Base-by-base conservation (phyloP, 2,113 vertebrate species). In the mouse (Mus musculus) region DNA sequence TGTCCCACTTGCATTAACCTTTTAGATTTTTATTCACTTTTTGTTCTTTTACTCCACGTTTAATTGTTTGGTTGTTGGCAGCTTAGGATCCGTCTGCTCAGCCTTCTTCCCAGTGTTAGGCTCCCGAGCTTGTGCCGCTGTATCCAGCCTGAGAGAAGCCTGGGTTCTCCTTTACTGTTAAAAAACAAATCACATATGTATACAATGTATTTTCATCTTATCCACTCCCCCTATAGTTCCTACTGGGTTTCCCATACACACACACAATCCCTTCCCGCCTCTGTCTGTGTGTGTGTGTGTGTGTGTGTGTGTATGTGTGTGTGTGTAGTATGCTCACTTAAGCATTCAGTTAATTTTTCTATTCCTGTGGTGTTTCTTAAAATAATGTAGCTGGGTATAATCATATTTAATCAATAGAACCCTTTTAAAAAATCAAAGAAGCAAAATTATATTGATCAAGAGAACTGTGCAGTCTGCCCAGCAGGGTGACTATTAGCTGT, bases 381-480 rank as follows among this genome's bases (percentile, higher is more conserved):
- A 82, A 95, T 88, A 89, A 71, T 71, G 24, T 88, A 82, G 17
- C n/a, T 33, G 10, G 61, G 39, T 87, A 67, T 89, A 73, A 92
- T 81, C 67, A 85, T 73, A 49, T 54, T 81, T 95, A 63, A 76
- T 95, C 36, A 93, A 16, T 76, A 73, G 7, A 46, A n/a, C 78
- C 75, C 93, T 95, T 92, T 73, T 6, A 28, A 28, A 65, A 94
- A 82, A 72, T 49, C 56, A 92, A 46, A 69, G 76, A 93, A 63
- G 56, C 49, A 96, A 63, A 94, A 46, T 95, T 90, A 77, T 86
- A 69, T 90, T 95, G 56, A 22, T 54, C 13, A 17, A 69, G 94
- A 93, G 61, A 36, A 28, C 85, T 73, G 7, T 75, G n/a, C 75
- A 22, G 11, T 65, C 26, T 85, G 42, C 39, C 52, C 59, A 59